Conservation (phyloP, 2,113 vertebrate species). For the Martes martes region DNA sequence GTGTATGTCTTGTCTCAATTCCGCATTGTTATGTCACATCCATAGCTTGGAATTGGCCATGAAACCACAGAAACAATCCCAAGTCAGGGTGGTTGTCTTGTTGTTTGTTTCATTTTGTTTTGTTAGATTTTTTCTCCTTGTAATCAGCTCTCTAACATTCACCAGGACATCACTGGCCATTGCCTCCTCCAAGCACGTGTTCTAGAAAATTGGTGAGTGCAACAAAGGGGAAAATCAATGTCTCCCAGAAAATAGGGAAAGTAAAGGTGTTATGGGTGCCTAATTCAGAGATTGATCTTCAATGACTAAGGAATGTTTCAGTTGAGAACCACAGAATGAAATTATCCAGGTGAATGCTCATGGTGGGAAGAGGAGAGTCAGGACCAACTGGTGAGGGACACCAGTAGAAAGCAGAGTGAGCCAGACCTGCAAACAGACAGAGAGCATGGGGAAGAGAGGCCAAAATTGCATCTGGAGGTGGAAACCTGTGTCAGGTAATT, state of each 20-base stretch:
- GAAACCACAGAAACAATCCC: not conserved
- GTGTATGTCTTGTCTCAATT: too few species aligned
- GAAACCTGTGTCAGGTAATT: not conserved
- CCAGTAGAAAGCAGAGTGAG: too few species aligned
- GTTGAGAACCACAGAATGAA: not conserved
- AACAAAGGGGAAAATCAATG: not conserved
- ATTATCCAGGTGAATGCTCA: not conserved
- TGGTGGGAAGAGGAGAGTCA: not conserved
- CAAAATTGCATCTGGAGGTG: not conserved
- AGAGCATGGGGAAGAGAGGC: not conserved
- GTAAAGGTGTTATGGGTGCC: not conserved
- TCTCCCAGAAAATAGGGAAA: not conserved
- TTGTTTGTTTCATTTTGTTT: not conserved
- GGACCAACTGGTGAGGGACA: not conserved
- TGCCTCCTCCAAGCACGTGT: not conserved
- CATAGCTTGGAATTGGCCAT: not conserved
- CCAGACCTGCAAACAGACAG: not conserved
- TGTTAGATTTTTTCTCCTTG: not conserved
- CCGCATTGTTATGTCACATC: not conserved
- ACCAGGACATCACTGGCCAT: fast-evolving
- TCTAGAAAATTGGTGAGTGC: not conserved
- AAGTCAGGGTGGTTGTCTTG: not conserved
- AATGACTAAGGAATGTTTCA: not conserved
- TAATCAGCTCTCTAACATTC: not conserved
- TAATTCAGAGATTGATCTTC: not conserved